Base-by-base conservation (phyloP, 2,113 vertebrate genomes). In the Hirundichthys speculiger region DNA sequence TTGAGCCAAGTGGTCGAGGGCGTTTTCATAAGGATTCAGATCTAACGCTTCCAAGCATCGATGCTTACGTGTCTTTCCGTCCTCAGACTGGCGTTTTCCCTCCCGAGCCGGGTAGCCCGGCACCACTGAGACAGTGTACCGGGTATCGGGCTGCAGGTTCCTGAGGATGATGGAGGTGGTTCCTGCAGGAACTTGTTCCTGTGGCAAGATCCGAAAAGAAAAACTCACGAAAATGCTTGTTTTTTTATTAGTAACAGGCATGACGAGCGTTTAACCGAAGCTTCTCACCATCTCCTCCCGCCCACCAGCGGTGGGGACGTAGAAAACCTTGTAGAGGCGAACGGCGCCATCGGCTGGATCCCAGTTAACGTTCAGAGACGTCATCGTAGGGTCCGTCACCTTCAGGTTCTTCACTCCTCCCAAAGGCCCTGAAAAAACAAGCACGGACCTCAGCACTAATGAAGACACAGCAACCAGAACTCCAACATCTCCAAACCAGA, bases 241-340 rank as follows among this genome's bases (percentile, higher is more conserved):
- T 46, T 6, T 46, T 16, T 40, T 10, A 3, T 18, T 9, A 25
- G 56, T 1, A 49, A 19, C 34, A 12, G 11, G 19, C 12, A 18
- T 0, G 9, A 40, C 24, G 0, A 4, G 9, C 10, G 10, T 2
- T 15, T 22, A 20, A n/a, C 22, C 1, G 4, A 2, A 21, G 16
- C 3, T 12, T n/a, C 87, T 49, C 91, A 98, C 97, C 96, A 95
- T 91, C 82, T 96, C 95, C 65, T 98, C 96, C 6, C 77, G 75
- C 19, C 93, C 94, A 11, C 95, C 95, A 6, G 92, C 85, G 0
- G 78, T 73, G 0, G 96, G 96, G 6, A 93, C 80, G 18, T 92
- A 98, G 88, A 95, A 94, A 48, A 98, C 86, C 75, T 97, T 98
- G 88, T 99, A 99, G 51, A 96, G 95, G 0, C 98, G 95, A 13